Base-by-base conservation (phyloP, 2,888 invertebrate genomes). In the Sceliomorpha sp. region DNA sequence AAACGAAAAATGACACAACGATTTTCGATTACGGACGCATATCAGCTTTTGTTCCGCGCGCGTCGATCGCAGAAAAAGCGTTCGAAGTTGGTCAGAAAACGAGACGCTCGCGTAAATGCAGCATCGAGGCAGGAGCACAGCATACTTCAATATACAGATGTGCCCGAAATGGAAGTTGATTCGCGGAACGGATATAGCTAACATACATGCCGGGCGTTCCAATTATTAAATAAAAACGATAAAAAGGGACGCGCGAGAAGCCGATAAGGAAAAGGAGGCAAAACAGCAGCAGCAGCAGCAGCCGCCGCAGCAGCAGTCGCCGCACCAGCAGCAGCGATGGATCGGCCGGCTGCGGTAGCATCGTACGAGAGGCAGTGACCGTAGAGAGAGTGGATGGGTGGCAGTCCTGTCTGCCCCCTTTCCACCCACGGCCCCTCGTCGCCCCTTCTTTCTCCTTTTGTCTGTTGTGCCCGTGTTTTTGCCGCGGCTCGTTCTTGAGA, bases 181-280 rank as follows among this genome's bases (percentile, higher is more conserved):
- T 80, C 80, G 76, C 75, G 67, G 80, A 80, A 79, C 78, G 74
- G 73, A 78, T 77, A 78, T 79, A 67, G 70, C 73, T 70, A 71
- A 74, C 77, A 74, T 76, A 77, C 77, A 77, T 79, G 78, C 78
- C 78, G 73, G 72, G 77, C 78, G 79, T 79, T 80, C 80, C 80
- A 80, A 79, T 80, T 80, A 80, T 79, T 79, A 80, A 80, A 78
- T 77, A 80, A 80, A 79, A 75, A 74, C 74, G 74, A 66, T 45
- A 67, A 69, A 63, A 68, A 63, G 58, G 50, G 45, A 45, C 55
- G 74, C 58, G 50, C 58, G 62, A 40, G 70, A 71, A 60, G 69
- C 75, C 72, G 74, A 75, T 77, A 75, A 77, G 77, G 77, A 72
- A 73, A 74, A 71, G 71, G 74, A 77, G 68, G 73, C 72, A 73